Evolutionary conservation across 2,113 vertebrate species (phyloP).

Genomic region (Bothrops jararaca): DNA sequence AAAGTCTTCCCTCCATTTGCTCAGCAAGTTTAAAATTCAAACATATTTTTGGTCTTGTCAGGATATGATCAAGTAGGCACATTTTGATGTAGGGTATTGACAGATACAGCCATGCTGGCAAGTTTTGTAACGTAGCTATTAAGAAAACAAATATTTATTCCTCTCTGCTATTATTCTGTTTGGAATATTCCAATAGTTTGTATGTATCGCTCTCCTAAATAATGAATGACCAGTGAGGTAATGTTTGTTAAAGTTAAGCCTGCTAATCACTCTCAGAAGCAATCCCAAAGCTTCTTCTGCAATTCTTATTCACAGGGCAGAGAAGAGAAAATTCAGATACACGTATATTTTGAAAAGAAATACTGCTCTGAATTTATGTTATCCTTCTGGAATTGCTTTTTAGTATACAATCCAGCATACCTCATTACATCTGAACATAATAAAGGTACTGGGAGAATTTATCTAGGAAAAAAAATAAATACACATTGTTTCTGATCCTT

Average conservation of each 20-base stretch:
- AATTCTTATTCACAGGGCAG: slow-evolving; percentile 26
- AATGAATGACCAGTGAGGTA: slow-evolving; percentile 6
- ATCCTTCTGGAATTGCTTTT: slow-evolving; percentile 19
- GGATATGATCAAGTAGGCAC: slow-evolving; percentile 61
- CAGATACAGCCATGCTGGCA: slow-evolving; percentile 7
- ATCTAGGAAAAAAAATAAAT: neutral
- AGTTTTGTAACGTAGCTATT: slow-evolving; percentile 28
- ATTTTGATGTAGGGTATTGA: slow-evolving; percentile 56
- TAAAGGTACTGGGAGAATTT: neutral
- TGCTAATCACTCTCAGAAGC: slow-evolving; percentile 33
- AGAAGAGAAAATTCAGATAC: slow-evolving; percentile 27
- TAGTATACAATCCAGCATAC: neutral
- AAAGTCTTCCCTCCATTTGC: slow-evolving; percentile 64
- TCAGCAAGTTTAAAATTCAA: slow-evolving; percentile 65
- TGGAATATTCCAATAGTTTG: neutral
- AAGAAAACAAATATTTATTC: slow-evolving; percentile 45
- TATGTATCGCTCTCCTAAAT: neutral
- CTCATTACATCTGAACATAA: neutral
- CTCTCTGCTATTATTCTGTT: neutral
- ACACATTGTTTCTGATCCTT: neutral
- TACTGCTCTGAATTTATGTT: slow-evolving; percentile 46
- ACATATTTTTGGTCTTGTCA: slow-evolving; percentile 64
- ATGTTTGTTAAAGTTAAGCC: slow-evolving; percentile 10
- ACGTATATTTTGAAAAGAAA: slow-evolving; percentile 44
- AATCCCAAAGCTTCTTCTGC: slow-evolving; percentile 24